Base-by-base conservation (phyloP, 1,140 invertebrate genomes). In the Drosophila lowei region DNA sequence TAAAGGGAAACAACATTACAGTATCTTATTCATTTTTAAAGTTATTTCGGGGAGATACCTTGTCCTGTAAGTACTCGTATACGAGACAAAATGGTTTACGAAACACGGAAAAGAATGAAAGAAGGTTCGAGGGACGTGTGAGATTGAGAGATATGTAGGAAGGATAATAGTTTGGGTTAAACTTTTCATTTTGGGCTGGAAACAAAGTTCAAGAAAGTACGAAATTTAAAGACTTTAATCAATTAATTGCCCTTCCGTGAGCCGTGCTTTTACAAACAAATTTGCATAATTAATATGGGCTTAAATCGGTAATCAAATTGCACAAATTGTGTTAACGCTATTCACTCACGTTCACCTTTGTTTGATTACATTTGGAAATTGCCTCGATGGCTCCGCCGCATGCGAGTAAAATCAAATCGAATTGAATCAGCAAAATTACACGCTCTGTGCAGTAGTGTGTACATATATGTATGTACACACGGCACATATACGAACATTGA, bases 271-370 rank as follows among this genome's bases (percentile, higher is more conserved):
- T 66, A 41, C 47, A 47, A n/a, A 21, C n/a, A 9, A 28, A 13
- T 16, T 49, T 11, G 18, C 15, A 25, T 42, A 48, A 66, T 48
- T 67, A 34, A 52, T 53, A 30, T 15, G 1, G n/a, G 46, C 0
- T 2, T 18, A 7, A 56, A 28, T 57, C 6, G 2, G 1, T 18
- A 42, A 71, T 60, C 55, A 60, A 70, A 70, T 68, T 68, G 57
- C 4, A 21, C 2, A 46, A 21, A 38, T 23, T 18, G 46, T 25
- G 38, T 8, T 30, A 30, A 30, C 28, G 28, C 28, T 1, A 8
- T 30, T 30, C 28, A 7, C 0, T 3, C 30, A 34, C 30, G 18
- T 23, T 25, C 0, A 30, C 47, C 21, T 1, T 41, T n/a, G 15
- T 41, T 41, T 41, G 28, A 7, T 6, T 41, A 11, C 6, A 23